These are phyloP conservation scores for Gymnobelideus leadbeateri DNA, from an alignment of 2,113 vertebrate genomes.

Conservation along the genomic window DNA sequence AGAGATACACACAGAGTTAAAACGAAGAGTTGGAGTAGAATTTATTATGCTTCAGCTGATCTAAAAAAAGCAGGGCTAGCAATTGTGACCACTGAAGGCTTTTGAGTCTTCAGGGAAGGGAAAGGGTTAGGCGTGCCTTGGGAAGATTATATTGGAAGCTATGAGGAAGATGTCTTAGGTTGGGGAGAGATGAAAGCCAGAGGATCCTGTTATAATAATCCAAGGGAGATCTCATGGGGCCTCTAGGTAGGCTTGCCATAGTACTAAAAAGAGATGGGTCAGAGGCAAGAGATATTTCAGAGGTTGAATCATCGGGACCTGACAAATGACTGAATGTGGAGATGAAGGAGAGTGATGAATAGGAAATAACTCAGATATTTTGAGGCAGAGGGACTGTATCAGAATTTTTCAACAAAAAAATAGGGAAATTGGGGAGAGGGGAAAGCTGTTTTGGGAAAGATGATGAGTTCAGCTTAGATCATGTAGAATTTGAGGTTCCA, in stretches of 20 bases:
- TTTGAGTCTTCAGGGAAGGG: no score
- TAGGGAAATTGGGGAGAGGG: not conserved
- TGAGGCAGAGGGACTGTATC: not conserved
- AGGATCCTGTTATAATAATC: no score
- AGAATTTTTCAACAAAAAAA: not conserved
- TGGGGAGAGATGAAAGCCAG: not conserved
- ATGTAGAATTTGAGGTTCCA: not conserved
- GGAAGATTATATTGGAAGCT: not conserved
- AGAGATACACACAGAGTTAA: no score
- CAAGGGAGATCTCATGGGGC: no score
- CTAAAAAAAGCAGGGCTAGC: no score
- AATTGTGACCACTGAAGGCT: no score
- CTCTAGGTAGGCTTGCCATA: no score
- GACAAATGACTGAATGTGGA: not conserved
- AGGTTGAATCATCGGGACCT: not conserved
- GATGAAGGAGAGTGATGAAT: not conserved
- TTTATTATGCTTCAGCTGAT: no score
- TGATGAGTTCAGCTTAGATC: not conserved
- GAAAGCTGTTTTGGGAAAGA: not conserved
- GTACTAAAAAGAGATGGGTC: no score
- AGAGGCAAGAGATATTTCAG: no score
- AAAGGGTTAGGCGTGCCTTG: not conserved
- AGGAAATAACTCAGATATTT: not conserved
- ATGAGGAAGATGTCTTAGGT: not conserved
- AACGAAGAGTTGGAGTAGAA: no score